Evolutionary conservation across 2,888 invertebrate genomes (phyloP).

Genomic region (Spialia ferax): DNA sequence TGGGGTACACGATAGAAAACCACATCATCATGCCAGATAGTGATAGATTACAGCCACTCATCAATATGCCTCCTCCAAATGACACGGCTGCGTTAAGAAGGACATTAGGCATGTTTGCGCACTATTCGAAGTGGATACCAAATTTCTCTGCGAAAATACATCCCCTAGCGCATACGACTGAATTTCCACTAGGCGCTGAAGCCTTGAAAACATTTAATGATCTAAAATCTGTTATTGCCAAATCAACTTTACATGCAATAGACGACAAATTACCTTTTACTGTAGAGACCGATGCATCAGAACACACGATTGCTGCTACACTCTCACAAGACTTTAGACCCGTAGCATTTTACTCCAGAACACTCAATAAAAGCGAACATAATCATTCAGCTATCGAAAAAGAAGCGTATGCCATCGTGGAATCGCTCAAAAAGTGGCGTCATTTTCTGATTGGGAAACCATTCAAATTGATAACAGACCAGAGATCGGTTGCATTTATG

Average conservation of each 20-base stretch:
- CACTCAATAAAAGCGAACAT: neutral
- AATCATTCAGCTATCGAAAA: conserved; percentile 3
- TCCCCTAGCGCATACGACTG: neutral
- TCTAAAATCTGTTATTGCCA: conserved; percentile 7
- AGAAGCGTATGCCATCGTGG: conserved; percentile 11
- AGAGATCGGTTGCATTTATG: conserved; percentile 44
- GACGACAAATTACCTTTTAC: conserved; percentile 3
- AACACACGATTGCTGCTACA: neutral
- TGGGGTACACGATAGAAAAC: conserved; percentile 6
- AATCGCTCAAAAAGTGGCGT: conserved; percentile 29
- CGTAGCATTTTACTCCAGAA: conserved; percentile 9
- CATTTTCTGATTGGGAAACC: conserved; percentile 35
- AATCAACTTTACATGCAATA: neutral
- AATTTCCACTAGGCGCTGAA: conserved; percentile 3
- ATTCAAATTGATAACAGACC: conserved; percentile 39
- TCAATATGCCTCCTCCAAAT: conserved; percentile 3
- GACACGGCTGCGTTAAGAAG: neutral
- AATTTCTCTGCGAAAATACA: conserved; percentile 11
- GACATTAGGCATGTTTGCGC: conserved; percentile 8
- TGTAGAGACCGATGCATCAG: conserved; percentile 9
- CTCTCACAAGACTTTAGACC: neutral
- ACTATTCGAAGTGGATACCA: neutral
- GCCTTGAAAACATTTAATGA: neutral
- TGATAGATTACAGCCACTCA: conserved; percentile 1
- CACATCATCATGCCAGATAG: conserved; percentile 8